These are phyloP conservation scores for Dyspetes luteomarginatus DNA, from an alignment of 2,888 invertebrate genomes.

Conservation along the genomic window DNA sequence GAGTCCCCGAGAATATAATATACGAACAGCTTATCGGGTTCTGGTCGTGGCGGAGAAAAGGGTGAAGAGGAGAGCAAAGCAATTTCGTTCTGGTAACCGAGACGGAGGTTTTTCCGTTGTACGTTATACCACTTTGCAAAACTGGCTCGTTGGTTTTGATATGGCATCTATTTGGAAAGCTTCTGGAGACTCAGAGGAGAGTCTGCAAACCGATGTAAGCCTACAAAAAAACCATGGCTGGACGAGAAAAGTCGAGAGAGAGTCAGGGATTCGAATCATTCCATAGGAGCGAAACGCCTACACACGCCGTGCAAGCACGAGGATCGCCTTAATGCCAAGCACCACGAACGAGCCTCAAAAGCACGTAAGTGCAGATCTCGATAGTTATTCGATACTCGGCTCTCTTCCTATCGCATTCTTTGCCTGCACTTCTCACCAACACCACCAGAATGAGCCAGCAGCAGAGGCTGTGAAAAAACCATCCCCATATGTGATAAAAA, in stretches of 20 bases:
- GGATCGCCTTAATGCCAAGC: conserved; percentile 61
- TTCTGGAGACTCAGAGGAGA: conserved; percentile 10
- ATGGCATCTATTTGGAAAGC: conserved; percentile 24
- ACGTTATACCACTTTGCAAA: conserved; percentile 11
- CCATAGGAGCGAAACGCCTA: conserved; percentile 4
- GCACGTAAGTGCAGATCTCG: conserved; percentile 63
- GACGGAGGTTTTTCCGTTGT: conserved; percentile 51
- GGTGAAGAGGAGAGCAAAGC: conserved; percentile 15
- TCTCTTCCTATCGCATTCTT: neutral
- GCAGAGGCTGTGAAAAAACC: neutral
- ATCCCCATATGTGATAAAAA: conserved; percentile 28
- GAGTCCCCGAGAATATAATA: conserved; percentile 56
- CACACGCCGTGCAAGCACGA: conserved; percentile 53
- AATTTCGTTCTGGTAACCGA: conserved; percentile 49
- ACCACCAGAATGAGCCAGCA: conserved; percentile 5
- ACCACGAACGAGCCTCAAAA: conserved; percentile 45
- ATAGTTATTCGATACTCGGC: conserved; percentile 62
- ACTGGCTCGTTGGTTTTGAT: neutral
- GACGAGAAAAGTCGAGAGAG: neutral
- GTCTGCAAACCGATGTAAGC: conserved; percentile 40
- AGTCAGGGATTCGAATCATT: conserved; percentile 9
- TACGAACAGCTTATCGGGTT: conserved; percentile 61
- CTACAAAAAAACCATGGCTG: conserved; percentile 8
- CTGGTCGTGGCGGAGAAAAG: conserved; percentile 8
- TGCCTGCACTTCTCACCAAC: neutral